Evolutionary conservation across 1,140 invertebrate species (phyloP).

Genomic region (Heliconius melpomene): DNA sequence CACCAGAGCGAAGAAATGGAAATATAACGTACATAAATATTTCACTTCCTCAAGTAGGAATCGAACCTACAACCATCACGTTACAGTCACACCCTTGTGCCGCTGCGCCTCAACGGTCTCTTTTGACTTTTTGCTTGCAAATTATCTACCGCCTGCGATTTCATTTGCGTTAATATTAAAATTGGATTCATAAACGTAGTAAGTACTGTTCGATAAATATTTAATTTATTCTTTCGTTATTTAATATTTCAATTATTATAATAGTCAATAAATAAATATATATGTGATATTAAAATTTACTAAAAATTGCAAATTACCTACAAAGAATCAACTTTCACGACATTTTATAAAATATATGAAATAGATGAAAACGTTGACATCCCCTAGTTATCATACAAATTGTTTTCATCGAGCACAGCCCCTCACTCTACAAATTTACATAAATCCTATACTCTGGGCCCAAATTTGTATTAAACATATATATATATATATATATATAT

Average conservation of each 20-base stretch:
- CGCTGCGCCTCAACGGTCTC: too few species aligned
- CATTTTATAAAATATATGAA: background rate
- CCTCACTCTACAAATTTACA: slow-evolving; percentile 21
- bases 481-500: too few species aligned
- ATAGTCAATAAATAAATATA: too few species aligned
- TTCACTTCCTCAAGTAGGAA: too few species aligned
- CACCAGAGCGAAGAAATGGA: too few species aligned
- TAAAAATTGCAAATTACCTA: background rate
- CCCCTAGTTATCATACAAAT: slow-evolving; percentile 30
- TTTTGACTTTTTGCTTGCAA: background rate
- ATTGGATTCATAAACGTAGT: background rate
- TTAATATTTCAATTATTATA: too few species aligned
- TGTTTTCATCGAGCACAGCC: slow-evolving; percentile 20
- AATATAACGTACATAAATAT: too few species aligned
- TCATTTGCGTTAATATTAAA: background rate
- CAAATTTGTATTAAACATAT: slow-evolving; percentile 26
- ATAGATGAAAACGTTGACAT: slow-evolving; percentile 12
- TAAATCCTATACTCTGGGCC: slow-evolving; percentile 23
- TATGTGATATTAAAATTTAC: background rate
- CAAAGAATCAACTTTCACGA: background rate
- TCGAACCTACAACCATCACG: too few species aligned
- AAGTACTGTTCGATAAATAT: background rate
- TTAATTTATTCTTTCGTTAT: too few species aligned
- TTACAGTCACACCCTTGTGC: too few species aligned
- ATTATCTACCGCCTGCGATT: background rate